These are phyloP conservation scores for Sycophaga agraensis DNA, from an alignment of 1,140 invertebrate genomes.

Conservation along the genomic window DNA sequence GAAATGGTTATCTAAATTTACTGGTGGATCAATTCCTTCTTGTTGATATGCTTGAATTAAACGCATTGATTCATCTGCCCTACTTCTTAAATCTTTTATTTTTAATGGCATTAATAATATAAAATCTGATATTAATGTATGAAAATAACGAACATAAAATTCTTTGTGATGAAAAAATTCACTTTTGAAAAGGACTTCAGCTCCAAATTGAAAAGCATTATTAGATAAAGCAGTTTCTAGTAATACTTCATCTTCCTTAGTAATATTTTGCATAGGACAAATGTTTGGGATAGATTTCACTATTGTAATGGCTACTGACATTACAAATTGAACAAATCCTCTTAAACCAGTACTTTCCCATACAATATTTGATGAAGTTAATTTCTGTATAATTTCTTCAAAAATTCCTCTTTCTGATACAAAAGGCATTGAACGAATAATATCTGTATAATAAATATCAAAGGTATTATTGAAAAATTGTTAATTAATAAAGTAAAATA, in stretches of 20 bases:
- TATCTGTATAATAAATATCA: conserved; percentile 57
- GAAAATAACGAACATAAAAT: conserved; percentile 82
- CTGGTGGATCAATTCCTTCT: conserved; percentile 80
- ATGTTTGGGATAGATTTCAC: conserved; percentile 65
- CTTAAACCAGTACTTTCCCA: conserved; percentile 72
- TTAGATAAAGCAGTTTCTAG: conserved; percentile 80
- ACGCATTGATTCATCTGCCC: conserved; percentile 86
- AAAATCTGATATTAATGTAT: conserved; percentile 88
- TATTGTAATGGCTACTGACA: conserved; percentile 78
- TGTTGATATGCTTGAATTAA: conserved; percentile 77
- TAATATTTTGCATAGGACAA: conserved; percentile 42
- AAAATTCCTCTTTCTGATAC: conserved; percentile 70
- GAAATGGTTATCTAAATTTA: conserved; percentile 76
- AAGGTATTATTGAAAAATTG: background rate
- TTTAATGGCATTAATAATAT: conserved; percentile 91
- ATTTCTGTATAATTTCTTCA: conserved; percentile 57
- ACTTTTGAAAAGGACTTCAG: conserved; percentile 72
- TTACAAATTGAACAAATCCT: conserved; percentile 75
- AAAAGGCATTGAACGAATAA: conserved; percentile 72
- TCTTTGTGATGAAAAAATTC: conserved; percentile 73
- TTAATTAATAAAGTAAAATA: background rate
- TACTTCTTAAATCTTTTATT: conserved; percentile 77
- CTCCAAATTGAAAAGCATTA: conserved; percentile 79
- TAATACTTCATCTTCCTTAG: conserved; percentile 55
- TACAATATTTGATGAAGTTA: conserved; percentile 58